Evolutionary conservation across 2,797 vertebrate genomes (phyloP).

Genomic region (Cirrhinus molitorella): DNA sequence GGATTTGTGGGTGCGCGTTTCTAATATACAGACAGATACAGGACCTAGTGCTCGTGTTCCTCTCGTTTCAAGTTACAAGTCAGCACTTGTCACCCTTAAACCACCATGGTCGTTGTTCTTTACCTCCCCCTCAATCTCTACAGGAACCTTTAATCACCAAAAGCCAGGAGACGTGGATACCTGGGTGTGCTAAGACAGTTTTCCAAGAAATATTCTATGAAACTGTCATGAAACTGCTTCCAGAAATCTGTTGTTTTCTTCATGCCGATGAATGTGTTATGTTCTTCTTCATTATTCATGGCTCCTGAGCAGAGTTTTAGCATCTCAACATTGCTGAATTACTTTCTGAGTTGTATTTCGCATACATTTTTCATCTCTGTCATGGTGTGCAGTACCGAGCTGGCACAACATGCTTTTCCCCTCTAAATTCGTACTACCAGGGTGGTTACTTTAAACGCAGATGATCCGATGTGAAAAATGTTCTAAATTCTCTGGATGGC

Average conservation of each 20-base stretch:
- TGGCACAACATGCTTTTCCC: constrained; percentile 4
- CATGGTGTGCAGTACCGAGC: constrained; percentile 24
- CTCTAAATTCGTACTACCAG: not conserved
- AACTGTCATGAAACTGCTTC: constrained; percentile 25
- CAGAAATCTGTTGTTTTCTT: constrained; percentile 10
- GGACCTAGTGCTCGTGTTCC: constrained; percentile 54
- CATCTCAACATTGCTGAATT: constrained; percentile 10
- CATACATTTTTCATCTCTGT: constrained; percentile 37
- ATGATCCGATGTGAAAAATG: not conserved
- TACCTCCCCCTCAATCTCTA: constrained; percentile 60
- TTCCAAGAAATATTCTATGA: constrained; percentile 33
- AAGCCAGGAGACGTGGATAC: constrained; percentile 46
- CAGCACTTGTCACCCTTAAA: constrained; percentile 71
- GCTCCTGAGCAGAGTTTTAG: not conserved
- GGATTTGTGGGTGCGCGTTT: constrained; percentile 50
- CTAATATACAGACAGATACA: constrained; percentile 58
- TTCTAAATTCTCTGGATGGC: constrained; percentile 27
- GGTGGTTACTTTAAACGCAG: not conserved
- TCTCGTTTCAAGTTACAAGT: constrained; percentile 69
- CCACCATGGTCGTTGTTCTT: constrained; percentile 60
- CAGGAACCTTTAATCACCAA: constrained; percentile 49
- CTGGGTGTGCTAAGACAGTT: constrained; percentile 46
- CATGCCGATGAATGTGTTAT: not conserved
- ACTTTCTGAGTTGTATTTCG: constrained; percentile 21
- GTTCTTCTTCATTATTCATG: constrained; percentile 52